A percentile compares a stretch with the other conserved stretches of the same genome.
Conservation (phyloP, 2,888 invertebrate genomes). For the Synanthedon vespiformis region DNA sequence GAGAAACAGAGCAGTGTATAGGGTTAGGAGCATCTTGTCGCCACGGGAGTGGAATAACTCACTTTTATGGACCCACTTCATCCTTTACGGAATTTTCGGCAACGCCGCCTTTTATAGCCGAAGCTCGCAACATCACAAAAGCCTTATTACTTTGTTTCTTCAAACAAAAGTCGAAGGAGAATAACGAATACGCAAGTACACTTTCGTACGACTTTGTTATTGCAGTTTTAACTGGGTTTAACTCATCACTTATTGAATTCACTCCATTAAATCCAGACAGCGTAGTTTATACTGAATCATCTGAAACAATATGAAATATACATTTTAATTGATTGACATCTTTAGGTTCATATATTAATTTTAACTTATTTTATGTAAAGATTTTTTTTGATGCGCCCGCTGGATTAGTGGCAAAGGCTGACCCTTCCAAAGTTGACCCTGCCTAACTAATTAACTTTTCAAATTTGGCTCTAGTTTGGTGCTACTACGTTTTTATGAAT, state of each 20-base stretch:
- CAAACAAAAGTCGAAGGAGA: slow-evolving; percentile 12
- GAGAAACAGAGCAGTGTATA: slow-evolving; percentile 49
- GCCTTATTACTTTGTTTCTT: slow-evolving; percentile 3
- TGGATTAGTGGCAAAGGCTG: no score
- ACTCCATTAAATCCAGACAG: not conserved
- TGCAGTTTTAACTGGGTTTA: not conserved
- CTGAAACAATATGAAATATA: not conserved
- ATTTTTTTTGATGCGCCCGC: no score
- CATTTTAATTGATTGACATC: no score
- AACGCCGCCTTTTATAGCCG: slow-evolving; percentile 37
- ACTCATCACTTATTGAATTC: not conserved
- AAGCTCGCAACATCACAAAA: slow-evolving; percentile 50
- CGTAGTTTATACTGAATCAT: not conserved
- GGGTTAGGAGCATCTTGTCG: slow-evolving; percentile 53
- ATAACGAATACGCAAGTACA: slow-evolving; percentile 18
- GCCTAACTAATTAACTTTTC: no score
- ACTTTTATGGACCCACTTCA: slow-evolving; percentile 50
- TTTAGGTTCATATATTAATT: no score
- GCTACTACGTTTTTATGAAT: no score
- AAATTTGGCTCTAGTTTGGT: no score
- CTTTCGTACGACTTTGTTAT: slow-evolving; percentile 8
- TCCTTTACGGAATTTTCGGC: slow-evolving; percentile 46
- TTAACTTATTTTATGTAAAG: no score
- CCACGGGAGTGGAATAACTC: slow-evolving; percentile 32
- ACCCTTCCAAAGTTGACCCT: no score